Evolutionary conservation across 2,113 vertebrate genomes (phyloP).

Genomic region (Heptranchias perlo): DNA sequence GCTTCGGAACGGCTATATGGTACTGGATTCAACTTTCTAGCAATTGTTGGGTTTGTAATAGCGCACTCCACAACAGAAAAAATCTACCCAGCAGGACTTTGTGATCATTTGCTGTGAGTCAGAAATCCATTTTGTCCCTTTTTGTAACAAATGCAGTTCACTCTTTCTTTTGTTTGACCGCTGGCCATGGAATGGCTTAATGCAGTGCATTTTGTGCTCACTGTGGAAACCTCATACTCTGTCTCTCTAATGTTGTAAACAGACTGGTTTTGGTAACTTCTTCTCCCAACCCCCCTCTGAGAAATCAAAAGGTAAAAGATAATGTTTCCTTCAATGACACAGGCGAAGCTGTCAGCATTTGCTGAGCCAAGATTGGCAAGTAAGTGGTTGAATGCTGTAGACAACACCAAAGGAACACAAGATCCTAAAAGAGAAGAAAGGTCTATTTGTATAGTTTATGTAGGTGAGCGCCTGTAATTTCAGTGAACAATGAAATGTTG

Average conservation of each 20-base stretch:
- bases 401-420: not conserved
- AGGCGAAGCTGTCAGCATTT: not conserved
- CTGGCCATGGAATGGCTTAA: not conserved
- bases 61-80: too few species aligned
- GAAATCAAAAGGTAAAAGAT: not conserved
- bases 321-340: not conserved
- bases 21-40: not conserved
- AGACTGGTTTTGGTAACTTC: too few species aligned
- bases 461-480: not conserved
- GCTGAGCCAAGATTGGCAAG: not conserved
- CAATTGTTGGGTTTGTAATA: not conserved
- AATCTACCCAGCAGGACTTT: too few species aligned
- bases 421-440: not conserved
- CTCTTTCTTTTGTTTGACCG: not conserved
- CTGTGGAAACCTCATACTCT: not conserved
- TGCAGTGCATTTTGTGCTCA: not conserved
- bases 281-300: not conserved
- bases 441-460: not conserved
- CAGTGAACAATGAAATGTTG: not conserved
- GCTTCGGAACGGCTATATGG: not conserved
- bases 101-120: not conserved
- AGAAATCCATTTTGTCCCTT: not conserved
- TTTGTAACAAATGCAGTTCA: not conserved
- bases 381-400: not conserved
- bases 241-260: too few species aligned